Base-by-base conservation (phyloP, 2,113 vertebrate genomes). In the Alexandromys fortis region DNA sequence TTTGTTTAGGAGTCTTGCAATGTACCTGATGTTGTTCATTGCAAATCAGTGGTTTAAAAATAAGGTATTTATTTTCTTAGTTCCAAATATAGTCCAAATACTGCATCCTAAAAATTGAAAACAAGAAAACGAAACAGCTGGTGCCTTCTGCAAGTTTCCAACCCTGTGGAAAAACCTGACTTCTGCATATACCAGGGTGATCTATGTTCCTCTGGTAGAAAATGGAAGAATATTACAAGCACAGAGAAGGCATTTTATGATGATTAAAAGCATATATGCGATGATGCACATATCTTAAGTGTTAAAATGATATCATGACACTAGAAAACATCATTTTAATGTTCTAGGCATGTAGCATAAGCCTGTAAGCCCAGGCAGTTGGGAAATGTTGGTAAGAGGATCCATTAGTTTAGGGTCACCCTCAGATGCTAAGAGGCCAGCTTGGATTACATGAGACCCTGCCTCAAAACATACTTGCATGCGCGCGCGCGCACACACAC, bases 61-160 rank as follows among this genome's bases (percentile, higher is more conserved):
- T 26, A 35, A 94, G 76, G 70, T 95, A 67, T 67, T 79, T 94
- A 61, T 61, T 90, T 58, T 58, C 58, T 21, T 81, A 92, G 26
- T 52, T 17, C 35, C 16, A 82, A 38, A 49, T 70, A n/a, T 73
- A 92, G 83, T 26, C 21, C 42, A 88, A n/a, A 67, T 28, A 89
- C 42, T 76, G 2, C 11, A 95, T 89, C 35, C 73, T 35, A 7
- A 86, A 28, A 92, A 68, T 63, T 70, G 35, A 90, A 94, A 94
- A 47, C 9, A 94, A 58, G n/a, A 91, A 52, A 90, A 85, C 49
- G 33, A 49, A 5, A 33, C 0, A 95, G 2, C 35, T 17, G 61
- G 58, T 92, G 38, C 10, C 38, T 95, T 91, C 19, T 95, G 14
- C 38, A 92, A 79, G 10, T 63, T 81, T 89, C 47, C 38, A 90